These are phyloP conservation scores for Drosophila auraria DNA, from an alignment of 1,140 invertebrate species.

Conservation along the genomic window DNA sequence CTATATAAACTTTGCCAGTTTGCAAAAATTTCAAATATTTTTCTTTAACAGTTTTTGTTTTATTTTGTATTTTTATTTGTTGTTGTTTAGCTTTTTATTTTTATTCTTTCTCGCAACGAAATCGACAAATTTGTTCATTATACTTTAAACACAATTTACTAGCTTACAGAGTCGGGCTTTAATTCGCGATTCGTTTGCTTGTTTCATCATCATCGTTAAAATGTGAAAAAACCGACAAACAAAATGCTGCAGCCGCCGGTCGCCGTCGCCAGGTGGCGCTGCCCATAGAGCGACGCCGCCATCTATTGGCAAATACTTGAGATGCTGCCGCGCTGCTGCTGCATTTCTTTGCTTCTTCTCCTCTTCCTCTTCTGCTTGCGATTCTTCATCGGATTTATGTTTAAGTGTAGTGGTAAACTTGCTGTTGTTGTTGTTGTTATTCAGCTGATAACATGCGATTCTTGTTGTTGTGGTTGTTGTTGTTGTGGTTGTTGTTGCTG, in stretches of 20 bases:
- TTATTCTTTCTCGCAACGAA: conserved; percentile 67
- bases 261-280: conserved; percentile 51
- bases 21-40: conserved; percentile 78
- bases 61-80: conserved; percentile 61
- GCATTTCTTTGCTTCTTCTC: conserved; percentile 18
- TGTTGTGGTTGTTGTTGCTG: conserved; percentile 36
- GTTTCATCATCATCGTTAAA: neutral
- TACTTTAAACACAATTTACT: conserved; percentile 60
- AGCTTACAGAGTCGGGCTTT: conserved; percentile 56
- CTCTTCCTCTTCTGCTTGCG: conserved; percentile 29
- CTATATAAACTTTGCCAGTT: conserved; percentile 79
- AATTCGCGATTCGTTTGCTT: conserved; percentile 20
- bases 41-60: conserved; percentile 57
- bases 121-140: conserved; percentile 64
- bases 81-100: conserved; percentile 51
- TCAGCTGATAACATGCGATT: conserved; percentile 60
- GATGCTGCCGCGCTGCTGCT: conserved; percentile 19
- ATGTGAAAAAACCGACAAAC: conserved; percentile 36
- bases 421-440: conserved; percentile 46
- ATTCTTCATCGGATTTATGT: conserved; percentile 41
- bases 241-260: conserved; percentile 43
- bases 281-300: conserved; percentile 21
- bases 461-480: conserved; percentile 57
- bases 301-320: conserved; percentile 27
- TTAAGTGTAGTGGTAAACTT: conserved; percentile 76